Conservation (phyloP, 2,888 invertebrate genomes). For the Phoenoteleia sp. region DNA sequence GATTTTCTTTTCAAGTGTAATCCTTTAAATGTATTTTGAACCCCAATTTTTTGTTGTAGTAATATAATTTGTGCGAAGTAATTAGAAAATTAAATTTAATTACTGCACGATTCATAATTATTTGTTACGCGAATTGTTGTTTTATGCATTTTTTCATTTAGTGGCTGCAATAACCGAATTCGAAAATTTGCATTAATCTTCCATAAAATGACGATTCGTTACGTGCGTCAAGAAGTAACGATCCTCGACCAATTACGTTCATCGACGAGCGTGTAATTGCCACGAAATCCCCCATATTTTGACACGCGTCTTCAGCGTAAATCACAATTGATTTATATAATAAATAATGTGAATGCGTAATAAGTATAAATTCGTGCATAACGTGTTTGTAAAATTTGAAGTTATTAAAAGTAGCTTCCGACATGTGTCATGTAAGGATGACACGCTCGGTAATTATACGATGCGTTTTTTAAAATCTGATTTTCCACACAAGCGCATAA, state of each 20-base stretch:
- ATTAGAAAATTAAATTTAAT: no score
- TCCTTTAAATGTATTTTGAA: no score
- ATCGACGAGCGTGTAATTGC: background rate
- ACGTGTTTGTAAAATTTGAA: constrained; percentile 28
- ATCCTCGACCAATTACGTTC: constrained; percentile 7
- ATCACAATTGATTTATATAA: constrained; percentile 45
- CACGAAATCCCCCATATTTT: background rate
- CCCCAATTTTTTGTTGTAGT: no score
- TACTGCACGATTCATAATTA: no score
- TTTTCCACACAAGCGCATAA: constrained; percentile 50
- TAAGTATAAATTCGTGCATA: constrained; percentile 21
- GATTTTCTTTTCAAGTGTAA: no score
- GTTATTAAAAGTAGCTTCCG: constrained; percentile 61
- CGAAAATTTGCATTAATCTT: constrained; percentile 5
- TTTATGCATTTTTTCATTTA: no score
- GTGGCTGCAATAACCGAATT: background rate
- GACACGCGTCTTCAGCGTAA: background rate
- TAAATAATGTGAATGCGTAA: constrained; percentile 23
- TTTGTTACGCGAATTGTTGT: no score
- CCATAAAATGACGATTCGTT: constrained; percentile 21
- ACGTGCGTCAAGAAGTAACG: constrained; percentile 1
- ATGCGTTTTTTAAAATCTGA: constrained; percentile 52
- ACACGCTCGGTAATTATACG: constrained; percentile 58
- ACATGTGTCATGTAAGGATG: constrained; percentile 60
- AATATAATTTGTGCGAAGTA: no score